Percentiles rank a stretch among this genome's conserved stretches.
These are phyloP conservation scores for Penelope pileata DNA, from an alignment of 2,113 vertebrate species.

Conservation along the genomic window DNA sequence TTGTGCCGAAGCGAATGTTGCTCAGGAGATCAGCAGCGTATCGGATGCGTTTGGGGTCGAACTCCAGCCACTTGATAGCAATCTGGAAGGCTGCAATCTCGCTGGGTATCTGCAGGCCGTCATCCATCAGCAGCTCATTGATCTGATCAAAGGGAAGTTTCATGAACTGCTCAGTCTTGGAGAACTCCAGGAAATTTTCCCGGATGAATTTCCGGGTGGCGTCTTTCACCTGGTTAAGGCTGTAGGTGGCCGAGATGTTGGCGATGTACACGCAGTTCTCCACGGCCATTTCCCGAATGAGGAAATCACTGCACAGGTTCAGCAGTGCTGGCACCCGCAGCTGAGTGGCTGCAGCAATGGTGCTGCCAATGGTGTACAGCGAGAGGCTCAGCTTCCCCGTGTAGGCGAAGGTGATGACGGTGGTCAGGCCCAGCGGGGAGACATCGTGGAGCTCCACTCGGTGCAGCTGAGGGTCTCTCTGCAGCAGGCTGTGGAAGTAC, in stretches of 20 bases:
- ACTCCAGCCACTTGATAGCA: constrained; percentile 86
- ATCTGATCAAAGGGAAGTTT: constrained; percentile 85
- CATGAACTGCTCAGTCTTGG: constrained; percentile 80
- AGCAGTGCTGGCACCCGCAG: constrained; percentile 82
- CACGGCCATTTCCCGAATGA: constrained; percentile 80
- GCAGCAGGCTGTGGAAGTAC: constrained; percentile 82
- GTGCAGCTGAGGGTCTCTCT: constrained; percentile 80
- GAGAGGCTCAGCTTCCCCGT: constrained; percentile 86
- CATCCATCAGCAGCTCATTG: constrained; percentile 82
- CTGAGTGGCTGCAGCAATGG: constrained; percentile 77
- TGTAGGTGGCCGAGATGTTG: constrained; percentile 82
- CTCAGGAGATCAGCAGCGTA: constrained; percentile 81
- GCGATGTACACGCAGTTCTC: constrained; percentile 85
- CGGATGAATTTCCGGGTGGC: constrained; percentile 79
- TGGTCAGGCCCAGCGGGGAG: constrained; percentile 81
- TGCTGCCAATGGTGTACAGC: constrained; percentile 86
- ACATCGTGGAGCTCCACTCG: constrained; percentile 79
- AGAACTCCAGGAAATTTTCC: constrained; percentile 83
- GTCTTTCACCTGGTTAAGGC: constrained; percentile 74
- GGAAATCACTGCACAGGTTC: constrained; percentile 85
- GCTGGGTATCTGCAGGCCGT: constrained; percentile 77
- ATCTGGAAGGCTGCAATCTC: constrained; percentile 85
- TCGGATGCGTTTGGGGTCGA: constrained; percentile 74
- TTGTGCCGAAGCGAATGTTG: constrained; percentile 82
- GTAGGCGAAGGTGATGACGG: constrained; percentile 83